phyloP scores from a whole-genome alignment of 37 sponge, comb jelly and placozoan genomes.

The Mnemiopsis leidyi region DNA sequence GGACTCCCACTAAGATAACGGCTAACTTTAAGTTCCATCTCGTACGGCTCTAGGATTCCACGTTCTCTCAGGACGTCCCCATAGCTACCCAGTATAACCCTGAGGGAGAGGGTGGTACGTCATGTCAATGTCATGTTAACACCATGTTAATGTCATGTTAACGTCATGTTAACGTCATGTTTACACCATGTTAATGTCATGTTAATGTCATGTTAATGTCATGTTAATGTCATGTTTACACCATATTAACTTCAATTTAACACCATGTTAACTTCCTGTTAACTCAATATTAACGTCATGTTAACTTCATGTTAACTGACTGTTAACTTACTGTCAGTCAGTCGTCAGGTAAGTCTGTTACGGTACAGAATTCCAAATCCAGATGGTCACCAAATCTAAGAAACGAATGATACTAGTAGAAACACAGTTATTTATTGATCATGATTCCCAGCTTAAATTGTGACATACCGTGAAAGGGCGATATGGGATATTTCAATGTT shows the following conservation, averaged over 20 bases:
- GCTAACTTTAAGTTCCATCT: neutral
- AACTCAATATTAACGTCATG: no score
- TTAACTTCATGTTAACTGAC: no score
- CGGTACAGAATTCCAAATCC: no score
- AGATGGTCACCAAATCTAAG: neutral
- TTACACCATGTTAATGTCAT: neutral
- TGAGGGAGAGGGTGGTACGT: neutral
- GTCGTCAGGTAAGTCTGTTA: no score
- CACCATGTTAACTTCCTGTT: no score
- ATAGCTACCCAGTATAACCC: constrained; percentile 39
- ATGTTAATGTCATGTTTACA: neutral
- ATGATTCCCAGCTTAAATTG: neutral
- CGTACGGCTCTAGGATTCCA: neutral
- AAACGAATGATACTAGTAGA: neutral
- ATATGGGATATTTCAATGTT: neutral
- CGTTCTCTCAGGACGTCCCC: neutral
- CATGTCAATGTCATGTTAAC: neutral
- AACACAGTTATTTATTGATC: no score
- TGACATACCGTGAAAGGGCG: neutral
- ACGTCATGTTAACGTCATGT: neutral
- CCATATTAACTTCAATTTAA: no score
- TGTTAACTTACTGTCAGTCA: no score
- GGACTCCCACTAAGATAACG: neutral
- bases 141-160: neutral
- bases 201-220: neutral